Evolutionary conservation across 2,888 invertebrate species (phyloP).

Genomic region (Morpho achilles): DNA sequence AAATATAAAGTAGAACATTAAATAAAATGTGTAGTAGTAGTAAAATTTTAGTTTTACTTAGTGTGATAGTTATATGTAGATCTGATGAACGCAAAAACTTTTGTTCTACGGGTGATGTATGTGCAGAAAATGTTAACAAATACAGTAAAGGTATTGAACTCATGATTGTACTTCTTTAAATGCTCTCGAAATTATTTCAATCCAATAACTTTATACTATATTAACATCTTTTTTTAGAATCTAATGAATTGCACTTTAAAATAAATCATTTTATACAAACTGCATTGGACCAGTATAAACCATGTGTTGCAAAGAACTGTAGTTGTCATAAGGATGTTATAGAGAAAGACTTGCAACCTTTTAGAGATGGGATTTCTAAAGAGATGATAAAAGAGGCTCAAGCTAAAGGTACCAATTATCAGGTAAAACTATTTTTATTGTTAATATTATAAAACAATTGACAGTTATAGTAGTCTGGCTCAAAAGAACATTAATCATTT

Average conservation of each 20-base stretch:
- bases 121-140: conserved; percentile 27
- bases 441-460: neutral
- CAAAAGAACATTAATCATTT: no score
- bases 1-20: no score
- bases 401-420: conserved; percentile 63
- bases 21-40: no score
- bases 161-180: neutral
- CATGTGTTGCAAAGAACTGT: conserved; percentile 80
- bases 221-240: conserved; percentile 51
- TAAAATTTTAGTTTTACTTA: no score
- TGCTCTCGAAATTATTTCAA: neutral
- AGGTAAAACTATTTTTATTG: conserved; percentile 40
- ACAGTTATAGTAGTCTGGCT: no score
- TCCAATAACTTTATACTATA: neutral
- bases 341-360: conserved; percentile 83
- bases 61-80: neutral
- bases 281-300: conserved; percentile 70
- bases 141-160: conserved; percentile 32
- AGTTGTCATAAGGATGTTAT: conserved; percentile 83
- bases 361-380: conserved; percentile 84
- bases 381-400: conserved; percentile 81
- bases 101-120: conserved; percentile 22
- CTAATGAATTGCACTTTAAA: conserved; percentile 61
- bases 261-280: conserved; percentile 64
- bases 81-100: conserved; percentile 14